Evolutionary conservation across 1,140 invertebrate species (phyloP), one percentile per base, ranked within the genome.

Genomic region (Zaprionus ghesquierei): DNA sequence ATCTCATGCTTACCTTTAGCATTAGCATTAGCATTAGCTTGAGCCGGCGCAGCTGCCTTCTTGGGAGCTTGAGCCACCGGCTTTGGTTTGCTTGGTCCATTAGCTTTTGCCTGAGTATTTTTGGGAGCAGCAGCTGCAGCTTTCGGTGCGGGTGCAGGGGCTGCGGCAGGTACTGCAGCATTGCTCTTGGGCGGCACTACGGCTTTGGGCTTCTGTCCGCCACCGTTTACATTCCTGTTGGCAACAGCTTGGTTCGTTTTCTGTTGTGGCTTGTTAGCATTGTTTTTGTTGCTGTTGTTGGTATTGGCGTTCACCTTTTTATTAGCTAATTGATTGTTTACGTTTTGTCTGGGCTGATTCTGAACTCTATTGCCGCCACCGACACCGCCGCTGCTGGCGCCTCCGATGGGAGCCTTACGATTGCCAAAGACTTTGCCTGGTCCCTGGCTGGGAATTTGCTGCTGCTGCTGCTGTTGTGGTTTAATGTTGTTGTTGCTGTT

Each of bases 51-150:
- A 8, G 38, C 27, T 29, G 31, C 35, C n/a, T 69, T 62, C 29
- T 55, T 49, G 12, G n/a, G n/a, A n/a, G n/a, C n/a, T n/a, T n/a
- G n/a, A n/a, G 49, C 4, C 15, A 27, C 46, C 35, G 31, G 20
- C 31, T 72, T 72, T 12, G 29, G 23, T 13, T 61, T 69, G 13
- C n/a, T 64, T 18, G 35, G 54, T 25, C 9, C 23, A n/a, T 9
- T 35, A 12, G 23, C 20, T 10, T 72, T 72, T 5, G 27, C 49
- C 55, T 72, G 69, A 72, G 69, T 72, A 60, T 68, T 72, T 60
- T 20, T 33, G 5, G 55, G 5, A 10, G 51, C 8, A 9, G 46
- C 59, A 5, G 29, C 61, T 38, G 33, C 55, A 13, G 15, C 25
- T 60, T 50, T 20, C 29, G 20, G 5, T n/a, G 46, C 31, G 27